Conservation (phyloP, 2,888 invertebrate species). For the Sminthurinus aureus region DNA sequence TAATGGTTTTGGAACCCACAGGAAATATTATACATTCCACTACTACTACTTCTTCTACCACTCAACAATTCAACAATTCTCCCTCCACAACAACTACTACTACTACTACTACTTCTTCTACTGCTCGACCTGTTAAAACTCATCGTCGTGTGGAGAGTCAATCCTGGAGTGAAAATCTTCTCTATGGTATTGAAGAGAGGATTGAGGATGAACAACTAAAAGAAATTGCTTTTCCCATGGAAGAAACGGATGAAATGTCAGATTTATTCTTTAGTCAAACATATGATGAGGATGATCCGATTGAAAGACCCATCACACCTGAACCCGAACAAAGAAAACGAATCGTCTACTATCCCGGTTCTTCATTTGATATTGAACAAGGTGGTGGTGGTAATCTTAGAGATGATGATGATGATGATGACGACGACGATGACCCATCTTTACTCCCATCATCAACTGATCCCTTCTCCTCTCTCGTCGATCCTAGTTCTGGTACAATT, state of each 20-base stretch:
- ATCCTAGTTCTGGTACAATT: constrained; percentile 17
- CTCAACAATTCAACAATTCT: too few species aligned
- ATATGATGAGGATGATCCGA: constrained; percentile 63
- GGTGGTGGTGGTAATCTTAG: constrained; percentile 25
- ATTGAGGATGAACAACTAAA: constrained; percentile 59
- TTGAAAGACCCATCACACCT: constrained; percentile 68
- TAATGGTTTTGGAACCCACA: constrained; percentile 60
- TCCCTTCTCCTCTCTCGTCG: constrained; percentile 29
- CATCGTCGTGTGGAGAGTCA: constrained; percentile 58
- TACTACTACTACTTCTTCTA: background rate
- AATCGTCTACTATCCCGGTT: constrained; percentile 56
- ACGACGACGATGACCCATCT: constrained; percentile 66
- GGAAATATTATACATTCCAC: constrained; percentile 29
- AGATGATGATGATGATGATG: constrained; percentile 52
- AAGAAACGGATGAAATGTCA: constrained; percentile 62
- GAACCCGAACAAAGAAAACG: constrained; percentile 62
- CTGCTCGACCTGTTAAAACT: constrained; percentile 43
- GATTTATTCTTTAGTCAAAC: constrained; percentile 48
- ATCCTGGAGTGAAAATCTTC: constrained; percentile 54
- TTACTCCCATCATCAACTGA: constrained; percentile 63
- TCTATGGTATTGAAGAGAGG: constrained; percentile 57
- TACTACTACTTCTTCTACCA: background rate
- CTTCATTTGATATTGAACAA: constrained; percentile 53
- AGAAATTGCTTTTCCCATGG: constrained; percentile 63
- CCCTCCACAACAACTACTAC: background rate